Conservation (phyloP, 2,113 vertebrate genomes). For the Macroglossus sobrinus region DNA sequence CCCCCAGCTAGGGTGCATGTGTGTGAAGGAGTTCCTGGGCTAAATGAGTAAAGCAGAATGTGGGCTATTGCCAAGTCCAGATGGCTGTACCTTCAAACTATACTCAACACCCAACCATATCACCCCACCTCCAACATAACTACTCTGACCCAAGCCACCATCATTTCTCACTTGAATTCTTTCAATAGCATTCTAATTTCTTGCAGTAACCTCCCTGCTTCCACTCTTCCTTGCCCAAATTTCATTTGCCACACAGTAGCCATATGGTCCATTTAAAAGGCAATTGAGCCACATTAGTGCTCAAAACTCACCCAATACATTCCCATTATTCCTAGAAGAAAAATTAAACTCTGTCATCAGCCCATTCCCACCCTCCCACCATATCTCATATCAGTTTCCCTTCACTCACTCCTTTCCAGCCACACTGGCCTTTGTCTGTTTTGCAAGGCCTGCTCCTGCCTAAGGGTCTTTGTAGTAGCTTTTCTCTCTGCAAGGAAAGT, state of each 20-base stretch:
- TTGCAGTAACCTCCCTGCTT: neutral
- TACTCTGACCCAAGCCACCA: neutral
- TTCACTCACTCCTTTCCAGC: neutral
- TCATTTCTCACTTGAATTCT: neutral
- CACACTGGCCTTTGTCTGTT: neutral
- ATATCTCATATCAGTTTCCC: neutral
- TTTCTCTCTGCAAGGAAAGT: neutral
- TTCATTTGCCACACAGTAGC: neutral
- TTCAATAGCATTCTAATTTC: neutral
- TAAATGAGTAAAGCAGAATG: slow-evolving; percentile 20
- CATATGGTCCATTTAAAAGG: neutral
- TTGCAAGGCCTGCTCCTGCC: neutral
- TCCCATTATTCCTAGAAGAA: neutral
- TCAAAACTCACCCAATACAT: neutral
- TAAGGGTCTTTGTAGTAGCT: neutral
- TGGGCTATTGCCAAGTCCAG: neutral
- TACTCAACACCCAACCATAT: neutral
- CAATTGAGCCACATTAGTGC: neutral
- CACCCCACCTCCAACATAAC: neutral
- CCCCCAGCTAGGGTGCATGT: neutral
- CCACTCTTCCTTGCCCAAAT: neutral
- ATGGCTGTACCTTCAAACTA: neutral
- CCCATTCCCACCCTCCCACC: too few relatives aligned
- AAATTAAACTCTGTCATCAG: neutral
- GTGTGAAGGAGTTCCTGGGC: neutral